Evolutionary conservation across 2,888 invertebrate genomes (phyloP).

Genomic region (Esperia sulphurella): DNA sequence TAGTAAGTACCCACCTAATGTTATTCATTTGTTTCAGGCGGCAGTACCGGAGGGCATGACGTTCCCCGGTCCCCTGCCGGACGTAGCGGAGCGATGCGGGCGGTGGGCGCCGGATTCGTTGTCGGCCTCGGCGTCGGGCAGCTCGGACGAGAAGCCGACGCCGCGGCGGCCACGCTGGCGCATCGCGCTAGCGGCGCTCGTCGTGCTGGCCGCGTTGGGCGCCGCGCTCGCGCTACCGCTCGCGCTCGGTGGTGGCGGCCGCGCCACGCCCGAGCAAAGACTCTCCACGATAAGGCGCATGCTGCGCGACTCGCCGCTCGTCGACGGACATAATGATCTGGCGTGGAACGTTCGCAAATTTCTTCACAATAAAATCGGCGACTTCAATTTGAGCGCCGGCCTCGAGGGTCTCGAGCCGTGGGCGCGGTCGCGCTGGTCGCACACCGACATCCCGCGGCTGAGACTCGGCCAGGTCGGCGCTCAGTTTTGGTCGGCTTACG

Average conservation of each 20-base stretch:
- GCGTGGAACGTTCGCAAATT: conserved; percentile 95
- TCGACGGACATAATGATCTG: conserved; percentile 92
- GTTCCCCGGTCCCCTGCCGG: conserved; percentile 73
- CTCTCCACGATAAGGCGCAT: conserved; percentile 82
- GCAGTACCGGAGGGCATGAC: conserved; percentile 75
- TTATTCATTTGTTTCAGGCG: conserved; percentile 50
- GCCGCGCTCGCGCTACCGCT: conserved; percentile 81
- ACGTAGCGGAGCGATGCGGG: conserved; percentile 74
- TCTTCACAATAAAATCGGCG: conserved; percentile 88
- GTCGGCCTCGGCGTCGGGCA: conserved; percentile 71
- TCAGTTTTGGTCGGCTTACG: conserved; percentile 95
- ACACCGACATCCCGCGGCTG: conserved; percentile 93
- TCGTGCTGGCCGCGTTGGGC: conserved; percentile 78
- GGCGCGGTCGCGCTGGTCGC: conserved; percentile 93
- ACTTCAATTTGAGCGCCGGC: conserved; percentile 82
- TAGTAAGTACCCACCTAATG: neutral
- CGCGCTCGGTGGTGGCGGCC: conserved; percentile 66
- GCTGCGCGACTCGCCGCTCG: conserved; percentile 83
- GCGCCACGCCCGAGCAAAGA: conserved; percentile 80
- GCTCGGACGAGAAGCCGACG: conserved; percentile 71
- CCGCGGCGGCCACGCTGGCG: conserved; percentile 77
- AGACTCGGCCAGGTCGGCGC: conserved; percentile 91
- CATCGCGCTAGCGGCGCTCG: conserved; percentile 79
- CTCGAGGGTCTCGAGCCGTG: conserved; percentile 87
- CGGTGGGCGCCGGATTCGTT: conserved; percentile 73